Evolutionary conservation across 2,113 vertebrate genomes (phyloP), one percentile per base, ranked within the genome.

Genomic region (Peromyscus californicus): DNA sequence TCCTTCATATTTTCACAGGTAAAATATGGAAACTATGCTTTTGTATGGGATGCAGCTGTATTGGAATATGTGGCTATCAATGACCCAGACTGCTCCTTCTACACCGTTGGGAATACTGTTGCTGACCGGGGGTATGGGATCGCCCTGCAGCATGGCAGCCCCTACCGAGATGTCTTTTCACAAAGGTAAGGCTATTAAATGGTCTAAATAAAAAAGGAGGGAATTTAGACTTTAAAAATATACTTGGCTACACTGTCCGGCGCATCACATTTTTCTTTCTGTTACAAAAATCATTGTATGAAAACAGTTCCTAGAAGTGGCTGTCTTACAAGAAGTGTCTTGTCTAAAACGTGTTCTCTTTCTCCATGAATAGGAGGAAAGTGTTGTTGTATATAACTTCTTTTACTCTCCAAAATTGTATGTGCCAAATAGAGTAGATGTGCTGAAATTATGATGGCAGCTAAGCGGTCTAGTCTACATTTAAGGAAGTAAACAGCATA

Each of bases 1-100:
- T 97, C 3, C 54, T 86, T 29, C 31, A 17, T 96, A 19, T 84
- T 89, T 75, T 95, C 7, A 0, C 98, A 99, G 99, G 99, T 99
- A 98, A 99, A 99, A 97, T 98, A 99, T 0, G 99, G 99, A 67
- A 99, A 99, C 89, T 99, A 99, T 39, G 99, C 99, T 92, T 99
- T 99, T 82, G 99, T 99, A 11, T 99, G 99, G 99, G 99, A 99
- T 3, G 99, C 99, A 33, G 99, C 99, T 0, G 99, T 99, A 48
- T 97, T 99, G 98, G 99, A 99, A 97, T 99, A 99, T 0, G 99
- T 99, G 75, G 99, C 99, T 92, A 99, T 99, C 98, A 99, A 99
- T 9, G 99, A 99, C 0, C 99, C 99, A 0, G 99, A 99, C 65
- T 99, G 99, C 94, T 99, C 99, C 82, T 99, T 99, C 97, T 99